phyloP scores from a whole-genome alignment of 2,797 vertebrate genomes.

The Tenualosa thibaudeaui region DNA sequence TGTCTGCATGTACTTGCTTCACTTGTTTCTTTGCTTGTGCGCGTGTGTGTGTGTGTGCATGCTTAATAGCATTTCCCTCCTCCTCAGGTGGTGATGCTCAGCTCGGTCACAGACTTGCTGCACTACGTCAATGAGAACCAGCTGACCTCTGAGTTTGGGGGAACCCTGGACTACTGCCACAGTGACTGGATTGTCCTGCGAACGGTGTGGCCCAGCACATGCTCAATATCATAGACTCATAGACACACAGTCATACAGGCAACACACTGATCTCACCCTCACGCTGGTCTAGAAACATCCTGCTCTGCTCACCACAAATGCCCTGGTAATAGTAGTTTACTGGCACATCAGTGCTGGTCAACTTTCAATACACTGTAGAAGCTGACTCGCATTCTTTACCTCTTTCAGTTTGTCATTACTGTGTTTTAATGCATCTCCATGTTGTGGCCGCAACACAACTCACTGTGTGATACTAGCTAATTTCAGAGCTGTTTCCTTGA shows the following conservation, averaged over 20 bases:
- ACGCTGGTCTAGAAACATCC: neutral
- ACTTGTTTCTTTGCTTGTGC: neutral
- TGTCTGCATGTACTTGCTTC: neutral
- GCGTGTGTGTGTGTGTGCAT: neutral
- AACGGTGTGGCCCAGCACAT: constrained; percentile 74
- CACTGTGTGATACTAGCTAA: neutral
- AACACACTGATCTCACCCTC: neutral
- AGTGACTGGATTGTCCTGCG: constrained; percentile 95
- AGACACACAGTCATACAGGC: neutral
- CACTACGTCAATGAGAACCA: constrained; percentile 95
- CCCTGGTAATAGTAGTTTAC: neutral
- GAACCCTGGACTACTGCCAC: constrained; percentile 93
- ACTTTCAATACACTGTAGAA: neutral
- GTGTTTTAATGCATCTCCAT: neutral
- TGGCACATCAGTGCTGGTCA: neutral
- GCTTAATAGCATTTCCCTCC: constrained; percentile 18
- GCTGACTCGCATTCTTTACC: neutral
- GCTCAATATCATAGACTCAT: neutral
- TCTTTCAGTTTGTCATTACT: neutral
- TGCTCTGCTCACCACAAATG: neutral
- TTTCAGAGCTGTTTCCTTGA: neutral
- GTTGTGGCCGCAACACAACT: neutral
- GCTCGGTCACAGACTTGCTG: constrained; percentile 93
- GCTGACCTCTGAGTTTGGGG: constrained; percentile 93
- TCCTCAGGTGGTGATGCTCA: constrained; percentile 95